Evolutionary conservation across 2,113 vertebrate genomes (phyloP).

Genomic region (Rhinogobius similis): DNA sequence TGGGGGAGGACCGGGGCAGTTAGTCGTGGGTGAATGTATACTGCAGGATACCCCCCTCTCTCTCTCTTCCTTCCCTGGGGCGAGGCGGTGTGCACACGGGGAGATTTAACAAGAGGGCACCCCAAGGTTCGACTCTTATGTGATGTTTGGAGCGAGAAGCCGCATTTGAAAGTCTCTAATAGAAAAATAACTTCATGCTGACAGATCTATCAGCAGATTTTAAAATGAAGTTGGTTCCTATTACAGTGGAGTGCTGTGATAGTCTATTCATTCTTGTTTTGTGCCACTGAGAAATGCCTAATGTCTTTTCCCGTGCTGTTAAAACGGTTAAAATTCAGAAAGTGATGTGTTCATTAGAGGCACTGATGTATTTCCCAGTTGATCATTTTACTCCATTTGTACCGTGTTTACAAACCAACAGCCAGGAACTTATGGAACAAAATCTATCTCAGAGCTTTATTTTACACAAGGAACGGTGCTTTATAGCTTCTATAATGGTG

Average conservation of each 20-base stretch:
- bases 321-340: conserved; percentile 4
- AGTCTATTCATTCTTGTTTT: conserved; percentile 11
- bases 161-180: conserved; percentile 40
- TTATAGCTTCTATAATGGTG: neutral
- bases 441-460: neutral
- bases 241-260: conserved; percentile 4
- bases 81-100: conserved; percentile 54
- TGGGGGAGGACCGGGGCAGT: conserved; percentile 16
- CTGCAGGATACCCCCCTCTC: conserved; percentile 33
- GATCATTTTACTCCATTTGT: conserved; percentile 4
- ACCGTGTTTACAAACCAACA: conserved; percentile 20
- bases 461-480: no score
- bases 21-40: conserved; percentile 30
- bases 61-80: conserved; percentile 25
- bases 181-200: conserved; percentile 27
- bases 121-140: conserved; percentile 41
- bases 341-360: conserved; percentile 21
- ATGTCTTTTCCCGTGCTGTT: conserved; percentile 10
- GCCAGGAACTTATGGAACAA: conserved; percentile 23
- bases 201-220: conserved; percentile 16
- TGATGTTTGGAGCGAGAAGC: conserved; percentile 35
- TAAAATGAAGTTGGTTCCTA: conserved; percentile 3
- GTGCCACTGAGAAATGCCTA: neutral
- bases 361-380: conserved; percentile 15
- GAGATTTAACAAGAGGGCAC: conserved; percentile 65